Evolutionary conservation across 2,888 invertebrate genomes (phyloP), one percentile per base, ranked within the genome.

Genomic region (Dolichopus griseipennis): DNA sequence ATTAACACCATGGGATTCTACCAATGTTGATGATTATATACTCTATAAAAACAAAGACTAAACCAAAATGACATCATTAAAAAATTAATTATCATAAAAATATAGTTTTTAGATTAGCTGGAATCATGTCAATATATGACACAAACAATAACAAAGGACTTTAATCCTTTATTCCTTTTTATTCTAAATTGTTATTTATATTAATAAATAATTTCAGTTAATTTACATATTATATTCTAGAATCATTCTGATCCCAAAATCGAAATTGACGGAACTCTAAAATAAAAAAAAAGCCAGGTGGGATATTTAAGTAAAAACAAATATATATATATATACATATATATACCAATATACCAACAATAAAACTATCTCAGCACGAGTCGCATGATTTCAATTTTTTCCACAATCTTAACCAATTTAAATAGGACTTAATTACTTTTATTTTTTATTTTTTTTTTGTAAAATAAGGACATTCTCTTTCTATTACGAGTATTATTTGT

Each of bases 321-420:
- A 27, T n/a, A n/a, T n/a, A 34, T 34, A 34, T 34, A 34, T 34
- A 9, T 9, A n/a, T n/a, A n/a, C n/a, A n/a, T n/a, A n/a, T n/a
- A n/a, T n/a, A n/a, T n/a, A n/a, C n/a, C n/a, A n/a, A 34, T 34
- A 34, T 37, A 10, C 37, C 37, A 37, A 37, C 8, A 37, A 37
- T 37, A 52, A 52, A 52, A 52, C 52, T 52, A 52, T 52, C 52
- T 52, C 52, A 52, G 52, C 52, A 52, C 52, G 52, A 52, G 52
- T 6, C 52, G 9, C 52, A 12, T 37, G 27, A 27, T 37, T 37
- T 37, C 37, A 10, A 37, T 10, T 37, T 37, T 52, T 52, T 52
- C 52, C 52, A 52, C n/a, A 52, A 52, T 52, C 52, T 52, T 52
- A 15, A 52, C 52, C 52, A 52, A 52, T 52, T 52, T 52, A 18